A percentile compares a stretch with the other conserved stretches of the same genome.
Conservation (phyloP, 2,113 vertebrate genomes). For the Aptenodytes forsteri region DNA sequence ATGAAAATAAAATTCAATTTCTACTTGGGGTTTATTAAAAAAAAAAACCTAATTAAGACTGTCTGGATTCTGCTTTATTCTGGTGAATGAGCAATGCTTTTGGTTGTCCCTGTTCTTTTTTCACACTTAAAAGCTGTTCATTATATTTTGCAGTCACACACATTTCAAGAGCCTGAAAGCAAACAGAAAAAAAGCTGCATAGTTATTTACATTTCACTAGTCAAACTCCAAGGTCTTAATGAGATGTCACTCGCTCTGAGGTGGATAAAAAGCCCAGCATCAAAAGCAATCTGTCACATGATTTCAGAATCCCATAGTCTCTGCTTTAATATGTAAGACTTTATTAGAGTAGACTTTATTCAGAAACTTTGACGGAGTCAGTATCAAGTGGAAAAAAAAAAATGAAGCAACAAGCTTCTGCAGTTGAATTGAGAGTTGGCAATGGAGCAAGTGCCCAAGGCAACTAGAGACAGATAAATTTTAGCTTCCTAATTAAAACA, state of each 20-base stretch:
- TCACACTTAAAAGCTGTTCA: conserved; percentile 35
- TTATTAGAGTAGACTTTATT: neutral
- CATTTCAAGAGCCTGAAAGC: conserved; percentile 37
- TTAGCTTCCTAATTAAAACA: neutral
- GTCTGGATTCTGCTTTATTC: conserved; percentile 14
- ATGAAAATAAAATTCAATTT: conserved; percentile 9
- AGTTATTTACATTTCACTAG: conserved; percentile 57
- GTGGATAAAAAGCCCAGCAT: conserved; percentile 32
- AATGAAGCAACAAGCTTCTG: neutral
- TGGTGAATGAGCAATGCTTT: neutral
- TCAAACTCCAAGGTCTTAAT: conserved; percentile 45
- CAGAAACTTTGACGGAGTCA: neutral
- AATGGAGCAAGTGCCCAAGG: neutral
- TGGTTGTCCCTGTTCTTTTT: conserved; percentile 2
- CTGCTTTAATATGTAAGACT: conserved; percentile 11
- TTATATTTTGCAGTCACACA: conserved; percentile 48
- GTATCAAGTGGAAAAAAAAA: neutral
- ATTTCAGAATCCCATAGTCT: conserved; percentile 10
- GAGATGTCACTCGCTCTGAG: conserved; percentile 40
- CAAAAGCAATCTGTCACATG: conserved; percentile 16
- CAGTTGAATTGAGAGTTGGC: neutral
- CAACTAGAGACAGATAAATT: neutral
- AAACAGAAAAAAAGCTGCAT: conserved; percentile 13
- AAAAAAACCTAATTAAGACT: neutral
- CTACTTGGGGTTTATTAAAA: neutral